Base-by-base conservation (phyloP, 2,113 vertebrate species). In the Pagrus major region DNA sequence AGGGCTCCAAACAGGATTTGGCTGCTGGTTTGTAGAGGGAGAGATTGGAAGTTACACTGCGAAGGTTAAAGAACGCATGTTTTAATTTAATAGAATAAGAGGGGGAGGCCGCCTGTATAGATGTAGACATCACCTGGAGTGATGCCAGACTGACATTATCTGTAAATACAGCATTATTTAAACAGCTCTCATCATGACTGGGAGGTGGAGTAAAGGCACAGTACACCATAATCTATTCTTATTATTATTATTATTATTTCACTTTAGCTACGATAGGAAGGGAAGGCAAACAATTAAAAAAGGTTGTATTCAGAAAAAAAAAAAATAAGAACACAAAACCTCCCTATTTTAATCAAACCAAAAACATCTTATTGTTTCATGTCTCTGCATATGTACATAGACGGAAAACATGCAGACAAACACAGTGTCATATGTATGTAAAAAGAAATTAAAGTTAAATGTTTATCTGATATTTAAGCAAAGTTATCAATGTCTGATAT, bases 401-500 rank as follows among this genome's bases (percentile, higher is more conserved):
- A 90, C 92, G 91, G 71, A 92, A 92, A 81, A 77, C 51, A 88
- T 94, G 87, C 89, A 88, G 93, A 81, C 77, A 58, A 64, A 86
- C 84, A 82, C 91, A 58, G 59, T 63, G 68, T 64, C 59, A 63
- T 12, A 82, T 94, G 90, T 94, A 94, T 96, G 93, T 96, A 93
- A 88, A 93, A 83, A 86, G 88, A 89, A 87, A 68, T 71, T 29
- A 80, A 91, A 73, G 80, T 96, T 96, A 95, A 95, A 95, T 96
- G 94, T 95, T 94, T 95, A 95, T 96, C 91, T 94, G 93, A 93
- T 97, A 96, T 97, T 97, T 97, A 98, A 97, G 93, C 90, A 91
- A 83, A 94, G 88, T 92, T 85, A 95, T 92, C 91, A 93, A 88
- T 89, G 94, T 93, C 94, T 94, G 94, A 95, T 94, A 94, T 96